Base-by-base conservation (phyloP, 2,888 invertebrate species). In the Tenthredo scrophulariae region DNA sequence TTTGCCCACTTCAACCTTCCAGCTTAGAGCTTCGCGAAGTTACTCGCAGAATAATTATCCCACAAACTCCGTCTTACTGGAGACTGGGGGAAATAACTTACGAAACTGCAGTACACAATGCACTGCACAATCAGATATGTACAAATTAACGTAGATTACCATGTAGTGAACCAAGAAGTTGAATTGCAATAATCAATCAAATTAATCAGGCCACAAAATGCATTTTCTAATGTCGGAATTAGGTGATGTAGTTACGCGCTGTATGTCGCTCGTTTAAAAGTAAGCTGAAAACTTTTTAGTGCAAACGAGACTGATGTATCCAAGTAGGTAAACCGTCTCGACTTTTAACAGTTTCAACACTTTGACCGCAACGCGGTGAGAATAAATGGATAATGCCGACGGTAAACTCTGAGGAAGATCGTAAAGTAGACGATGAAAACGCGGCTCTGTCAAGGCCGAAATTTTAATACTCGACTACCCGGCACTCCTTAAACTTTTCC, bases 331-430 rank as follows among this genome's bases (percentile, higher is more conserved):
- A 18, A 43, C 77, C 50, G 54, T 50, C 77, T 33, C 33, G 29
- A 80, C 80, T 80, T 62, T 80, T 40, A 80, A 80, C 80, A 80
- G 80, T 80, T 80, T 80, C 80, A 62, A 58, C 80, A 80, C 80
- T 80, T 80, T 80, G 80, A 80, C 80, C 80, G 80, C 77, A 77
- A 74, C 74, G 74, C 77, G 77, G 80, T 80, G 80, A 80, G 80
- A 80, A 80, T 80, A 80, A 80, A 80, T 80, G 80, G 80, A 80
- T 80, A 80, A 80, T 80, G 58, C 62, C 58, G 62, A 18, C 58
- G 80, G 80, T 80, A 80, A 58, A 80, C 80, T 80, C 80, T 80
- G 40, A 40, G 80, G 18, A 62, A 80, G 80, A 80, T 40, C 80
- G 80, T 80, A 80, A 80, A 80, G 62, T 33, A 54, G 50, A 77